Evolutionary conservation across 2,888 invertebrate species (phyloP).

Genomic region (Eledona agricola): DNA sequence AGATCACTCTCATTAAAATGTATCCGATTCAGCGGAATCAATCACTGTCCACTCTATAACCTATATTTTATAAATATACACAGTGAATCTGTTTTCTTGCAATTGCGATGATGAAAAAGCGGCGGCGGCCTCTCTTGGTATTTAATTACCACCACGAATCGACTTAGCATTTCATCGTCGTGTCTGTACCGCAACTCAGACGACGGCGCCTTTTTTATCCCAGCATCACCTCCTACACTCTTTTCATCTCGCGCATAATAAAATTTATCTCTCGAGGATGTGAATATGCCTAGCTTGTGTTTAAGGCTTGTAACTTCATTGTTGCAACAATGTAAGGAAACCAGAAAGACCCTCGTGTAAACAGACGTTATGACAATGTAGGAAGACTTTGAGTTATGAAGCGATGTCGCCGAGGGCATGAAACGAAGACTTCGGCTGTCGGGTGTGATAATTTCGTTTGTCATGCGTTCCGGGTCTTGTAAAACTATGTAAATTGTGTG

Average conservation of each 20-base stretch:
- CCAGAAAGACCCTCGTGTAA: constrained; percentile 20
- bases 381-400: constrained; percentile 22
- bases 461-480: no score
- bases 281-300: constrained; percentile 10
- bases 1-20: constrained; percentile 4
- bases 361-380: constrained; percentile 20
- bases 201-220: constrained; percentile 11
- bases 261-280: constrained; percentile 18
- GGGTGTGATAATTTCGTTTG: no score
- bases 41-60: neutral
- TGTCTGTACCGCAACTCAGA: no score
- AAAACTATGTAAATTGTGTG: neutral
- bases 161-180: no score
- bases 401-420: constrained; percentile 5
- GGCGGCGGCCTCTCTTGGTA: no score
- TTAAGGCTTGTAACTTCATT: constrained; percentile 11
- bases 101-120: neutral
- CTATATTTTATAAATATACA: neutral
- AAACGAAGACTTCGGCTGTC: neutral
- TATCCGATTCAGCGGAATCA: constrained; percentile 5
- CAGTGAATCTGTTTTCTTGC: neutral
- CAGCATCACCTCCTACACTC: constrained; percentile 1
- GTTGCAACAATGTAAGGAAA: constrained; percentile 20
- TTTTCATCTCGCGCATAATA: constrained; percentile 8
- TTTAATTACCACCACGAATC: no score